Conservation (phyloP, 2,113 vertebrate species). For the Odontophorus gujanensis region DNA sequence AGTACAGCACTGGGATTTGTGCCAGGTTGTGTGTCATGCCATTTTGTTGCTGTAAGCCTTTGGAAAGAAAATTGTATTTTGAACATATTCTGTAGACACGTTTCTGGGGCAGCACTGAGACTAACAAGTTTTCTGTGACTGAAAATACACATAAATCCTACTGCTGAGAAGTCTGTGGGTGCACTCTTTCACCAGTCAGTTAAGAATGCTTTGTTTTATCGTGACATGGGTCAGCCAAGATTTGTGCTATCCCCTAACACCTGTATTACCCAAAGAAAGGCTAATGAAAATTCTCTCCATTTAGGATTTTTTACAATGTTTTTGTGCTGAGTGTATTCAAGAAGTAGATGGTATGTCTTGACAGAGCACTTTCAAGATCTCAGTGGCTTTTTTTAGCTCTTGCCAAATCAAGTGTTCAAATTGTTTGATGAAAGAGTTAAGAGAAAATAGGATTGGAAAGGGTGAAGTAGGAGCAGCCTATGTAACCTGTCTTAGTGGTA, state of each 20-base stretch:
- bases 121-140: not conserved
- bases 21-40: not conserved
- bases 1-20: not conserved
- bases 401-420: not conserved
- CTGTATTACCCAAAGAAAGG: not conserved
- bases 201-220: not conserved
- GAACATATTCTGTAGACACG: not conserved
- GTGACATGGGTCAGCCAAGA: accelerated
- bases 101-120: not conserved
- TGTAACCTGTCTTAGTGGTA: not conserved
- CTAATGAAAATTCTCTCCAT: not conserved
- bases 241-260: not conserved
- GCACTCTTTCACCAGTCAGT: not conserved
- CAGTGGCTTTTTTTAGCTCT: not conserved
- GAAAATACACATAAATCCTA: not conserved
- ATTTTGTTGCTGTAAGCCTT: not conserved
- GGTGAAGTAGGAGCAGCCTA: not conserved
- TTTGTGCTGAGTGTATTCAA: not conserved
- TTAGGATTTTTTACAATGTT: not conserved
- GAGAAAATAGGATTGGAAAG: not conserved
- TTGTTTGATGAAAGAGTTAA: not conserved
- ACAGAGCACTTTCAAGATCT: not conserved
- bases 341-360: not conserved
- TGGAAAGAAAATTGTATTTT: not conserved
- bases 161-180: not conserved